These are phyloP conservation scores for Orbicella faveolata DNA, from an alignment of 64 coral and sea anemone species.

Conservation along the genomic window DNA sequence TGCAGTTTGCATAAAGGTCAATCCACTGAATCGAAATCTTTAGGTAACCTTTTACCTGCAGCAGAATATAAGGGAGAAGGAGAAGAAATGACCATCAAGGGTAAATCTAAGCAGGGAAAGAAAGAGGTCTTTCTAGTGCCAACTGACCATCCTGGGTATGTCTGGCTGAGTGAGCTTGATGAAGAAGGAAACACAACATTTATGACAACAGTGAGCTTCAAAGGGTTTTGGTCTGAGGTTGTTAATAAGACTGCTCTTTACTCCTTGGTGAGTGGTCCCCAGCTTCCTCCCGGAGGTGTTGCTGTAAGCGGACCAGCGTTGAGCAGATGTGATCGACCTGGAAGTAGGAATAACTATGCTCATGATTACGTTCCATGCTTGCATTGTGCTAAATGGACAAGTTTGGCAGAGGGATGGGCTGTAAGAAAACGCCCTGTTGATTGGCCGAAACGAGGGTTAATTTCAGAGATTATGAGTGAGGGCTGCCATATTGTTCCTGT, in stretches of 20 bases:
- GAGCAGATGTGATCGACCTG: conserved; percentile 46
- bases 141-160: conserved; percentile 37
- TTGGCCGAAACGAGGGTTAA: conserved; percentile 22
- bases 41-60: neutral
- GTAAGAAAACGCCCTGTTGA: conserved; percentile 20
- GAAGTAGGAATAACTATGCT: conserved; percentile 22
- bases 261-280: conserved; percentile 45
- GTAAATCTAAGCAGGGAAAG: neutral
- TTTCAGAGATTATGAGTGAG: conserved; percentile 34
- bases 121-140: conserved; percentile 7
- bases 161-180: conserved; percentile 15
- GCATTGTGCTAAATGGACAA: conserved; percentile 37
- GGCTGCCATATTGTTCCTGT: conserved; percentile 48
- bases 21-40: neutral
- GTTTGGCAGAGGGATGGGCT: conserved; percentile 11
- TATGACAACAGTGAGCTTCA: conserved; percentile 33
- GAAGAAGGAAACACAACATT: conserved; percentile 15
- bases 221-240: conserved; percentile 35
- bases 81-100: neutral
- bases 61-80: neutral
- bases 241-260: conserved; percentile 54
- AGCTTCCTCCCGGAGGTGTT: conserved; percentile 32
- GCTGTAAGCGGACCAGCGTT: conserved; percentile 34
- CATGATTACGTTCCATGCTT: conserved; percentile 57
- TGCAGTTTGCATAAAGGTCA: neutral